Evolutionary conservation across 2,888 invertebrate genomes (phyloP), one percentile per base, ranked within the genome.

Genomic region (Oscheius sp.): DNA sequence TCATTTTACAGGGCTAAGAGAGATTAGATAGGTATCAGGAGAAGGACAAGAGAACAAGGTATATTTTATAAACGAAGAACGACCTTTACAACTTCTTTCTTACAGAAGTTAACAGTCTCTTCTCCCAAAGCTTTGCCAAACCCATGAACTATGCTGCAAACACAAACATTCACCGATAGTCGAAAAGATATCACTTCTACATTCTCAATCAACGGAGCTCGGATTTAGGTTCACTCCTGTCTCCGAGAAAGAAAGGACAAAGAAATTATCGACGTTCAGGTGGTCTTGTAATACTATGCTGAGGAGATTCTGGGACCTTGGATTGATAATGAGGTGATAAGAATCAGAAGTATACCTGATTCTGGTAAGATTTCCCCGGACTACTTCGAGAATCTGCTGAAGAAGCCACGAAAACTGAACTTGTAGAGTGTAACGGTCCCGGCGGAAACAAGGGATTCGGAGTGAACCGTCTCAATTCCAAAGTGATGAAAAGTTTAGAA

Each of bases 381-480:
- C 37, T 60, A 60, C 37, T n/a, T 60, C 11, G 2, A 37, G 35
- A 33, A 60, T 60, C 37, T 60, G 10, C 3, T 60, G 35, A 60
- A 60, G n/a, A 33, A 2, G 2, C 35, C 59, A 11, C 5, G n/a
- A 60, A 60, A 37, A 35, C 2, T 60, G 37, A 60, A 60, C 37
- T 1, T 33, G 10, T 37, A 35, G 10, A 60, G 33, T 1, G 60
- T 42, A 10, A 60, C 60, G 2, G 35, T 60, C 11, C 2, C 60
- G 35, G 60, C 60, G 35, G 60, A 60, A 60, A 33, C n/a, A 10
- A 33, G 35, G 37, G 60, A 2, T 60, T 37, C 60, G 35, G 21
- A 60, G 60, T 33, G 2, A 11, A 35, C 35, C 2, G n/a, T 33
- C 35, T 9, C 10, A 21, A 21, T 21, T 0, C 21, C 21, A 21